Evolutionary conservation across 1,140 invertebrate genomes (phyloP).

Genomic region (Ceratosolen fusciceps): DNA sequence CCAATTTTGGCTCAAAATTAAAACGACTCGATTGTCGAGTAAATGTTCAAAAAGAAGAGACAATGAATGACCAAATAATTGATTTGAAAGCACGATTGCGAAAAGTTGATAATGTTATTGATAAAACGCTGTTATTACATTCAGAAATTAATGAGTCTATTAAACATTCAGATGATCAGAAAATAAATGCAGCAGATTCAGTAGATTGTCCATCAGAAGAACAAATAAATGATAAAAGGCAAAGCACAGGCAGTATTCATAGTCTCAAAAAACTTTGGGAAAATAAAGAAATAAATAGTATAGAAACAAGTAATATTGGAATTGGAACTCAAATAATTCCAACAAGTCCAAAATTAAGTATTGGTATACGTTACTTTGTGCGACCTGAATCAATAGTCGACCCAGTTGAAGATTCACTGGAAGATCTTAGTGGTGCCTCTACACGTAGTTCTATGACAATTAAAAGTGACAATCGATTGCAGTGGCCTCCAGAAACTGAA

Average conservation of each 20-base stretch:
- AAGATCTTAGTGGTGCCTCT: constrained; percentile 67
- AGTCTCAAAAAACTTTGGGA: constrained; percentile 95
- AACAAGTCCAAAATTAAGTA: constrained; percentile 76
- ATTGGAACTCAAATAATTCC: constrained; percentile 56
- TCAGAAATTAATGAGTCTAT: constrained; percentile 62
- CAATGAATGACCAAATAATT: constrained; percentile 77
- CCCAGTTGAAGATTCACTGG: constrained; percentile 71
- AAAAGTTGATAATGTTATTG: constrained; percentile 79
- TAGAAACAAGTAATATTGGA: constrained; percentile 53
- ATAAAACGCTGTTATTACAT: constrained; percentile 69
- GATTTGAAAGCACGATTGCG: constrained; percentile 88
- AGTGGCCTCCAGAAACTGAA: constrained; percentile 75
- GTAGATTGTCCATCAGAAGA: constrained; percentile 70
- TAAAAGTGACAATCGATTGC: constrained; percentile 72
- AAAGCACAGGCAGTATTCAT: constrained; percentile 92
- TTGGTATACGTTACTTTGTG: constrained; percentile 53
- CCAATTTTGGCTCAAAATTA: constrained; percentile 70
- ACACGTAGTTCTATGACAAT: constrained; percentile 67
- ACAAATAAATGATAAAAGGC: constrained; percentile 87
- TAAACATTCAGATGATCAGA: constrained; percentile 56
- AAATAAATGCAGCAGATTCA: constrained; percentile 61
- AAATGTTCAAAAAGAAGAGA: constrained; percentile 70
- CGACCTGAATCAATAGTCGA: constrained; percentile 58
- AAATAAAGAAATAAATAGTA: constrained; percentile 74
- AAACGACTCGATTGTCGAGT: constrained; percentile 78